Base-by-base conservation (phyloP, 2,797 vertebrate genomes). In the Merluccius polli region DNA sequence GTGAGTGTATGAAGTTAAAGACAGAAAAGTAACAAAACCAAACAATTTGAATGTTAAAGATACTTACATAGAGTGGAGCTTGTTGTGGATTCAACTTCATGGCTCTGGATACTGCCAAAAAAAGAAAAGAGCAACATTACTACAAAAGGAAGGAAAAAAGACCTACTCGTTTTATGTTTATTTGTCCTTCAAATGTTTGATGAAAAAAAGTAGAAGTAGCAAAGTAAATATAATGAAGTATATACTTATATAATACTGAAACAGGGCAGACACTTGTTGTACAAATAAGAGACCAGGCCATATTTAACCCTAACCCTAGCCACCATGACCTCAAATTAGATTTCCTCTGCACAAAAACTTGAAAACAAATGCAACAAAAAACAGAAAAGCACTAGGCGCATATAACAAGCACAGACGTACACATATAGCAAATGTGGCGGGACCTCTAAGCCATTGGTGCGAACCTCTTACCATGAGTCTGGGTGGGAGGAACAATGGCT, bases 11-110 rank as follows among this genome's bases (percentile, higher is more conserved):
- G 69, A 2, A 10, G n/a, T 71, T 10, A 36, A 13, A 18, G n/a
- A 33, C 21, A 36, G 11, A 36, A 36, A 71, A 21, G 30, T n/a
- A 70, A 18, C 29, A 31, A 32, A 4, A 33, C 18, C 13, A 18
- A 18, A 1, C 44, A 32, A 44, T 31, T 29, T 24, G 18, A 35
- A 13, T 15, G 29, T 15, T 33, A 76, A 71, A 0, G 15, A 81
- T 90, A 97, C 96, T 97, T 85, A 97, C 96, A 93, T 97, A 97
- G 89, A 97, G 89, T 0, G 95, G 96, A 91, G 95, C 95, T 94
- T 97, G 94, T 75, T 94, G 93, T 90, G 96, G 96, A 94, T 94
- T 95, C 90, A 98, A 95, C 94, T 95, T 97, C 96, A 98, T 98
- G 95, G 93, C 92, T 92, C 92, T 90, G 90, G 93, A 93, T 84